phyloP scores from a whole-genome alignment of 2,888 invertebrate species.

The Meta bourneti region DNA sequence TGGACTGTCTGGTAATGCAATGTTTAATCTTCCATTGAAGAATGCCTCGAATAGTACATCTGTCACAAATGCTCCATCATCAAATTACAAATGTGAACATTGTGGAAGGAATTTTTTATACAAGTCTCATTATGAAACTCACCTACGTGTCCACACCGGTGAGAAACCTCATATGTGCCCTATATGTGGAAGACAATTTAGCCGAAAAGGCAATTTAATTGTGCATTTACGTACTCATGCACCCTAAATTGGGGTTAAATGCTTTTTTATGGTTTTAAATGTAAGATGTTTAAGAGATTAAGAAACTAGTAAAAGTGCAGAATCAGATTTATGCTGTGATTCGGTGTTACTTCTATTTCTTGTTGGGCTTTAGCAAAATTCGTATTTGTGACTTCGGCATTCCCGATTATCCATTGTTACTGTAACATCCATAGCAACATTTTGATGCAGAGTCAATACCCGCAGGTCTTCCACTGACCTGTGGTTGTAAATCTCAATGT shows the following conservation, averaged over 20 bases:
- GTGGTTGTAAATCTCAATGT: background rate
- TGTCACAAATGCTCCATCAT: background rate
- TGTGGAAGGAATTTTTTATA: constrained; percentile 27
- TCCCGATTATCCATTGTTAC: too few relatives aligned
- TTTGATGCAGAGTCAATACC: too few relatives aligned
- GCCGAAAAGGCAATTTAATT: constrained; percentile 42
- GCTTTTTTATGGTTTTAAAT: too few relatives aligned
- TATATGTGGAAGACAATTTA: constrained; percentile 44
- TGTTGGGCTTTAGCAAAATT: too few relatives aligned
- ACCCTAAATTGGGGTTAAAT: too few relatives aligned
- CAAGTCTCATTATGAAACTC: constrained; percentile 12
- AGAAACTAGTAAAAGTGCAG: too few relatives aligned
- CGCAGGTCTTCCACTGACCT: background rate
- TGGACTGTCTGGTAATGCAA: background rate
- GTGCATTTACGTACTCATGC: constrained; percentile 32
- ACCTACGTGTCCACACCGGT: constrained; percentile 46
- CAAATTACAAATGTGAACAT: background rate
- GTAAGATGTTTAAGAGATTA: too few relatives aligned
- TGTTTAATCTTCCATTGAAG: background rate
- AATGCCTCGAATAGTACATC: background rate
- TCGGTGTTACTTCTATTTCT: too few relatives aligned
- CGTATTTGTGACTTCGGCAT: too few relatives aligned
- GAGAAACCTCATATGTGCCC: constrained; percentile 44
- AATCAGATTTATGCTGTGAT: too few relatives aligned
- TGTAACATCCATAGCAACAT: too few relatives aligned